A percentile compares a stretch with the other conserved stretches of the same genome.
These are phyloP conservation scores for Hippolais icterina DNA, from an alignment of 2,113 vertebrate species.

Conservation along the genomic window DNA sequence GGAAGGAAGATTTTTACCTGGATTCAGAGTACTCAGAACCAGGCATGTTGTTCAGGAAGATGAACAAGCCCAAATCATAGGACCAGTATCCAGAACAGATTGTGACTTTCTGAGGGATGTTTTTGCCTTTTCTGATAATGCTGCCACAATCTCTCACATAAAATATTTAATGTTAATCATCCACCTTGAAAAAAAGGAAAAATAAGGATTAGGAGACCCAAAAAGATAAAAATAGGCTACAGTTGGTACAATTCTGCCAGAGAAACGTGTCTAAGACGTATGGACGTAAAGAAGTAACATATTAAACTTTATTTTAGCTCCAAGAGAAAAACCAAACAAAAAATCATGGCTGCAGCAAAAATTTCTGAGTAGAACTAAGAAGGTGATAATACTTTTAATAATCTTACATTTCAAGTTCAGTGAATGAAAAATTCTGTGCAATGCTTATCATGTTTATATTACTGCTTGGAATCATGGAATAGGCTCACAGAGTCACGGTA, in stretches of 20 bases:
- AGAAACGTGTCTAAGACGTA: neutral
- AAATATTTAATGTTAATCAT: neutral
- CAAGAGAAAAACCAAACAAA: neutral
- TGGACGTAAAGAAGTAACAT: neutral
- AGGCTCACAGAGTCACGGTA: neutral
- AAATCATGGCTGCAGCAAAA: neutral
- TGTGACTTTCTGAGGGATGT: neutral
- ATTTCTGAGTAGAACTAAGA: neutral
- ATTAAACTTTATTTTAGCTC: neutral
- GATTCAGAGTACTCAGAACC: neutral
- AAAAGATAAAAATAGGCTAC: neutral
- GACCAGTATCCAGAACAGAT: neutral
- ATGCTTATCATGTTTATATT: neutral
- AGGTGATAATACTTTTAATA: neutral
- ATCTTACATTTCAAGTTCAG: neutral
- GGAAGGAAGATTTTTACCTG: neutral
- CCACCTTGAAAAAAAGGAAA: neutral
- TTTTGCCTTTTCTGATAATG: neutral
- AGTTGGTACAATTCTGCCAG: neutral
- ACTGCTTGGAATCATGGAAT: neutral
- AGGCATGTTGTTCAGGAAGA: neutral
- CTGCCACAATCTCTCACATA: neutral
- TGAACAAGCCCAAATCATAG: rapidly evolving
- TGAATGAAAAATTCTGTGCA: neutral
- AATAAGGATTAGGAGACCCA: neutral